Evolutionary conservation across 2,797 vertebrate species (phyloP).

Genomic region (Chelon labrosus): DNA sequence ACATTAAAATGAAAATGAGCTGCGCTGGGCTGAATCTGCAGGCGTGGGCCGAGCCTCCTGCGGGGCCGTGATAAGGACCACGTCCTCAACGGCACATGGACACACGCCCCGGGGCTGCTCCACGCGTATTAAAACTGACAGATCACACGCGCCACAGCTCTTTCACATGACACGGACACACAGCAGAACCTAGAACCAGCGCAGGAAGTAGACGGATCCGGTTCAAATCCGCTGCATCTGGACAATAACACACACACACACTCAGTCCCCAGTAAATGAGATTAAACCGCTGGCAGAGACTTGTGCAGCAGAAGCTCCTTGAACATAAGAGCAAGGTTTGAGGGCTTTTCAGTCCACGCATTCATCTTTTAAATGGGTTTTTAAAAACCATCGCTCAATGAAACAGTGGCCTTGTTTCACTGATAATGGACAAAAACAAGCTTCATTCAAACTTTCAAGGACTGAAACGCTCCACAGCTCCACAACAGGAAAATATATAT

Average conservation of each 20-base stretch:
- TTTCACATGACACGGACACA: conserved; percentile 7
- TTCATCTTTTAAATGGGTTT: not conserved
- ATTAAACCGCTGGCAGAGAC: not conserved
- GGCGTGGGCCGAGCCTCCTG: too few relatives aligned
- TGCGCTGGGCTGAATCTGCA: too few relatives aligned
- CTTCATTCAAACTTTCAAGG: not conserved
- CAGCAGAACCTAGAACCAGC: not conserved
- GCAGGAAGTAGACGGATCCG: conserved; percentile 8
- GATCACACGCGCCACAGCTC: not conserved
- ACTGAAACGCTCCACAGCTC: too few relatives aligned
- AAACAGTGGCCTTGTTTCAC: not conserved
- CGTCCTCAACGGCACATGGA: too few relatives aligned
- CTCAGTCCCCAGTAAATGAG: conserved; percentile 5
- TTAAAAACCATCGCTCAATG: not conserved
- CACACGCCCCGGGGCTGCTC: too few relatives aligned
- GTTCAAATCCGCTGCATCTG: not conserved
- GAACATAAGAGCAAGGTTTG: not conserved
- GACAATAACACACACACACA: conserved; percentile 22
- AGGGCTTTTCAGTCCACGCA: not conserved
- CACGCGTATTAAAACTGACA: not conserved
- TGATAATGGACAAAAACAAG: not conserved
- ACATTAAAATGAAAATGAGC: not conserved
- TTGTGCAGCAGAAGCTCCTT: not conserved
- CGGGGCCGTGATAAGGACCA: too few relatives aligned
- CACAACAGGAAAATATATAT: too few relatives aligned